Conservation (phyloP, 2,113 vertebrate genomes). For the Anhinga anhinga region DNA sequence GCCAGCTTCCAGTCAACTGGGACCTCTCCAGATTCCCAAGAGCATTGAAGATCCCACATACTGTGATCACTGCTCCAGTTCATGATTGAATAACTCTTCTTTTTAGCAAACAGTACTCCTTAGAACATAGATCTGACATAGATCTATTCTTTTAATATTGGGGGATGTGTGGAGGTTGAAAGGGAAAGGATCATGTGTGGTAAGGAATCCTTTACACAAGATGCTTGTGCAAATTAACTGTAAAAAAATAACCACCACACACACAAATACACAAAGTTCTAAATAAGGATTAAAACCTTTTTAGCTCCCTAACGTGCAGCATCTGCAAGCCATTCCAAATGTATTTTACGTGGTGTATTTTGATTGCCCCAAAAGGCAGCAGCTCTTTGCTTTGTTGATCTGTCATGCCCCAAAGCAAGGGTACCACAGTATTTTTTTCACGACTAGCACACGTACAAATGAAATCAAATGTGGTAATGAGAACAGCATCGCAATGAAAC, state of each 20-base stretch:
- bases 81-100: neutral
- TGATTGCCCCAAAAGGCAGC: neutral
- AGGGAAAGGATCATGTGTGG: neutral
- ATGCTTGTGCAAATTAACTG: neutral
- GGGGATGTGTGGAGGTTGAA: neutral
- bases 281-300: neutral
- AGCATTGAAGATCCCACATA: neutral
- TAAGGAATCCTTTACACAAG: neutral
- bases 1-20: too few species aligned
- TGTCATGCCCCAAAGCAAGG: neutral
- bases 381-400: neutral
- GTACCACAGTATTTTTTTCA: neutral
- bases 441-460: neutral
- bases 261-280: neutral
- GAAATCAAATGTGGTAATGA: neutral
- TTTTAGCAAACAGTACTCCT: neutral
- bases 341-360: neutral
- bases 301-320: neutral
- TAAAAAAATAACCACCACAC: accelerated
- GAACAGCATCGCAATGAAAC: neutral
- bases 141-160: neutral
- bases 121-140: neutral
- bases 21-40: too few species aligned
- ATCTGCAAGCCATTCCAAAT: neutral
- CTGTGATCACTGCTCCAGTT: neutral